Conservation (phyloP, 2,113 vertebrate genomes). For the Mastomys natalensis region DNA sequence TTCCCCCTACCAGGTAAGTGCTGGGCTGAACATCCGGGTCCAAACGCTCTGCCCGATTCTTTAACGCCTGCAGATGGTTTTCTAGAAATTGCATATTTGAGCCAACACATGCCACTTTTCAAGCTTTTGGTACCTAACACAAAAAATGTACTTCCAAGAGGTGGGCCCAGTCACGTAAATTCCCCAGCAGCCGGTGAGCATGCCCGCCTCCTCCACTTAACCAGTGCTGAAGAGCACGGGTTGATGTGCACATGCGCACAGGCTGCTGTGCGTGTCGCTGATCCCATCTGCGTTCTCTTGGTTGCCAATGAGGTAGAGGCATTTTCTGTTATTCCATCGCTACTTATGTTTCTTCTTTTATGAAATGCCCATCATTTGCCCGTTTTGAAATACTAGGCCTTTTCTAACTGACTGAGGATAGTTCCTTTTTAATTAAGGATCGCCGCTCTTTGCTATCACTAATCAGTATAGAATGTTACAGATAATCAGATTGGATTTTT, state of each 20-base stretch:
- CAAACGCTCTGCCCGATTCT: background rate
- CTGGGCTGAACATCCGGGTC: background rate
- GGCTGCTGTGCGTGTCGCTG: background rate
- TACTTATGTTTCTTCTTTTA: background rate
- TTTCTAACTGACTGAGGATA: conserved; percentile 8
- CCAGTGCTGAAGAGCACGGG: background rate
- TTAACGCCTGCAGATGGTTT: background rate
- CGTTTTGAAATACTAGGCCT: conserved; percentile 13
- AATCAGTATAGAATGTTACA: background rate
- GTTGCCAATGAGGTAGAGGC: background rate
- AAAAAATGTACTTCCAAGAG: conserved; percentile 37
- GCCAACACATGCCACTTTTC: conserved; percentile 29
- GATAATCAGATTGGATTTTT: conserved; percentile 39
- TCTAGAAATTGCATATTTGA: background rate
- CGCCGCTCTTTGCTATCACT: background rate
- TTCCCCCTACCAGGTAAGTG: background rate
- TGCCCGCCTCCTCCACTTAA: too few relatives aligned
- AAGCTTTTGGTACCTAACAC: background rate
- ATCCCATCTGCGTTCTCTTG: background rate
- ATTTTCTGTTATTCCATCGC: background rate
- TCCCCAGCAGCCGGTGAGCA: background rate
- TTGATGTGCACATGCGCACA: background rate
- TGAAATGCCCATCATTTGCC: conserved; percentile 40
- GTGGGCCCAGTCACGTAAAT: background rate
- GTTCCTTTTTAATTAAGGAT: conserved; percentile 53